Evolutionary conservation across 2,888 invertebrate species (phyloP).

Genomic region (Priocnemis perturbator): DNA sequence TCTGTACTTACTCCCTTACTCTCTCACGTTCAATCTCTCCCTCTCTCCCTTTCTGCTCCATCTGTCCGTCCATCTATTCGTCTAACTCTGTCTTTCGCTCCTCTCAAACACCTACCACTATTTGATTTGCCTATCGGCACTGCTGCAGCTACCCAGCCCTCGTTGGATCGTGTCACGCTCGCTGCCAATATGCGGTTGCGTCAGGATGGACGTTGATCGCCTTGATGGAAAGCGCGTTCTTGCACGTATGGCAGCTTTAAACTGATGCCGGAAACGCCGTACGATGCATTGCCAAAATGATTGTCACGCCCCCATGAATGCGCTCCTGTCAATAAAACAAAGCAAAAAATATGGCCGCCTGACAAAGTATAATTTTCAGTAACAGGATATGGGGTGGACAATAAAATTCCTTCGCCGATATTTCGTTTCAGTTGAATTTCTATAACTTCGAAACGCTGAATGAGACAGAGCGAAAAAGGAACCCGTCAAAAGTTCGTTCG

Average conservation of each 20-base stretch:
- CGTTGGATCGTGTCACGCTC: conserved; percentile 47
- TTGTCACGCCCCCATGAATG: too few relatives aligned
- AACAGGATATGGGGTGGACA: too few relatives aligned
- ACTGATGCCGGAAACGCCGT: conserved; percentile 11
- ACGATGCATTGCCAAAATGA: too few relatives aligned
- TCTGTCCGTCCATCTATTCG: not conserved
- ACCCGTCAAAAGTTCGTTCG: too few relatives aligned
- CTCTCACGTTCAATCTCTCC: conserved; percentile 2
- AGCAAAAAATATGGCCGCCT: too few relatives aligned
- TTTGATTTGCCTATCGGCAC: conserved; percentile 62
- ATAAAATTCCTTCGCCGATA: too few relatives aligned
- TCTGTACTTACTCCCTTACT: not conserved
- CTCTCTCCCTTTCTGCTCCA: conserved; percentile 3
- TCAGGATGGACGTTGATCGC: conserved; percentile 41
- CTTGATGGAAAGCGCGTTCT: conserved; percentile 24
- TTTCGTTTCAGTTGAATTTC: too few relatives aligned
- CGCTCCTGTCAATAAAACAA: too few relatives aligned
- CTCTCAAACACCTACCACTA: conserved; percentile 38
- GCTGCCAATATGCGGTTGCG: conserved; percentile 34
- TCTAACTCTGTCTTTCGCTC: conserved; percentile 35
- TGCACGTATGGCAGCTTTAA: conserved; percentile 31
- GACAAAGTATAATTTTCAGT: too few relatives aligned
- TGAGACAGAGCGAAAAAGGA: too few relatives aligned
- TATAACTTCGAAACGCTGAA: too few relatives aligned
- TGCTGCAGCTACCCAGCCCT: conserved; percentile 43